A percentile compares a stretch with the other conserved stretches of the same genome.
phyloP scores from a whole-genome alignment of 1,140 invertebrate genomes.

The Cryptotermes secundus region DNA sequence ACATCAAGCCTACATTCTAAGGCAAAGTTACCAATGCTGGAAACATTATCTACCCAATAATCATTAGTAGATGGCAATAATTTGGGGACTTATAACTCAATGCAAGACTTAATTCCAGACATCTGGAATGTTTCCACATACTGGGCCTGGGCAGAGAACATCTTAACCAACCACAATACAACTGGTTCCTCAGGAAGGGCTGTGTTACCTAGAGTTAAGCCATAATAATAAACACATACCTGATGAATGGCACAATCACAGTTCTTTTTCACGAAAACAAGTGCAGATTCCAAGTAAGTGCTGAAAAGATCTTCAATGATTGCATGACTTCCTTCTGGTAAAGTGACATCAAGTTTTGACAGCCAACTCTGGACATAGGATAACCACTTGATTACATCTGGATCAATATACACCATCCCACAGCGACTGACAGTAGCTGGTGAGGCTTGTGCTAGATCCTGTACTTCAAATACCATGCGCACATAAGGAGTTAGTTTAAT shows the following conservation, averaged over 20 bases:
- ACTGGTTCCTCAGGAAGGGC: no score
- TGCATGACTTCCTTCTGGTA: slow-evolving; percentile 55
- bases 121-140: no score
- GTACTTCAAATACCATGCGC: slow-evolving; percentile 87
- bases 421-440: slow-evolving; percentile 84
- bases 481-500: slow-evolving; percentile 78
- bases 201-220: no score
- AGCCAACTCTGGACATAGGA: slow-evolving; percentile 82
- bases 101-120: no score
- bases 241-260: slow-evolving; percentile 64
- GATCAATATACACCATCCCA: slow-evolving; percentile 90
- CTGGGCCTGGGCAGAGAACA: no score
- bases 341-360: slow-evolving; percentile 54
- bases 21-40: no score
- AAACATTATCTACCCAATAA: no score
- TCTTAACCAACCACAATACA: no score
- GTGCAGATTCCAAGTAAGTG: slow-evolving; percentile 61
- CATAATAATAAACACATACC: slow-evolving; percentile 44
- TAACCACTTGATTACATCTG: slow-evolving; percentile 74
- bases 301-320: slow-evolving; percentile 62
- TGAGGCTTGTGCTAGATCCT: slow-evolving; percentile 80
- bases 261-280: slow-evolving; percentile 64
- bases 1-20: no score
- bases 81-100: no score
- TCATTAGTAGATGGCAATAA: no score